A percentile compares a stretch with the other conserved stretches of the same genome.
Evolutionary conservation across 2,113 vertebrate genomes (phyloP).

Genomic region (Tachysurus fulvidraco): DNA sequence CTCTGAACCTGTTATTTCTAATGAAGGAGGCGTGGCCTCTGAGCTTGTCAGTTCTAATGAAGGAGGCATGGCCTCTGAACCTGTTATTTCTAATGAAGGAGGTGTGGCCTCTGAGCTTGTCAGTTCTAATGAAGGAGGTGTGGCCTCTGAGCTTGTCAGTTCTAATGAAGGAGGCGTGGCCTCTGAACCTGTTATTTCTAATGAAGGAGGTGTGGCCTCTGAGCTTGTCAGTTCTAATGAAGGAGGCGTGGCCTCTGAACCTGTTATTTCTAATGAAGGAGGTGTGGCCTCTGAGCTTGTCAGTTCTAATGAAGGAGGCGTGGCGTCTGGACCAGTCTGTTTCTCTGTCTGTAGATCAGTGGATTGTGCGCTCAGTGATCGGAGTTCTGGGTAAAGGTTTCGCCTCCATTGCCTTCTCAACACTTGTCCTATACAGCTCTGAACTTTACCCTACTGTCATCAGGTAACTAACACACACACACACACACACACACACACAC

Average conservation of each 20-base stretch:
- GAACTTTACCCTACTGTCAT: conserved; percentile 78
- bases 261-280: background rate
- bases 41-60: background rate
- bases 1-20: background rate
- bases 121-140: background rate
- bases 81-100: background rate
- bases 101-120: too few relatives aligned
- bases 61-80: background rate
- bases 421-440: conserved; percentile 71
- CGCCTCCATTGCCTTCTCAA: conserved; percentile 75
- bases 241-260: background rate
- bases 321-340: background rate
- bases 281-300: background rate
- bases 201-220: background rate
- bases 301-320: background rate
- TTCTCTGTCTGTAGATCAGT: conserved; percentile 56
- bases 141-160: too few relatives aligned
- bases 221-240: background rate
- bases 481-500: background rate
- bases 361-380: conserved; percentile 60
- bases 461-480: conserved; percentile 18
- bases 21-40: background rate
- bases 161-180: background rate
- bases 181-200: too few relatives aligned
- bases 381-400: conserved; percentile 74